A percentile compares a stretch with the other conserved stretches of the same genome.
Evolutionary conservation across 2,888 invertebrate genomes (phyloP).

Genomic region (Lamellibrachia columna): DNA sequence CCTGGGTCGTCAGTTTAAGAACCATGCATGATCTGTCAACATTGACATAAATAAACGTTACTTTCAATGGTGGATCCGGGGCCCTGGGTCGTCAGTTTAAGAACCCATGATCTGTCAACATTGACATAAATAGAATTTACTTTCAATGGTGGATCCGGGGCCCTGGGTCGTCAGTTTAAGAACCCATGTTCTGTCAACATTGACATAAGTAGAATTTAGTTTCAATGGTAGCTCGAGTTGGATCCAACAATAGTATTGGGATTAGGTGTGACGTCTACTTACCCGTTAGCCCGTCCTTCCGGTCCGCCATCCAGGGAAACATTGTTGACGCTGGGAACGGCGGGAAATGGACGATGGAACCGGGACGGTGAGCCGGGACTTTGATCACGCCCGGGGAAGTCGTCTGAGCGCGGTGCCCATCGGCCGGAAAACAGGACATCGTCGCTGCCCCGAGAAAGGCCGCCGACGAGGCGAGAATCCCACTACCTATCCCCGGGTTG

Average conservation of each 20-base stretch:
- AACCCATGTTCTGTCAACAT: no score
- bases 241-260: background rate
- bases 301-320: slow-evolving; percentile 60
- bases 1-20: no score
- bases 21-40: no score
- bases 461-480: slow-evolving; percentile 23
- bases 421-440: slow-evolving; percentile 7
- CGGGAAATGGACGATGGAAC: background rate
- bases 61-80: no score
- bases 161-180: no score
- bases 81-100: no score
- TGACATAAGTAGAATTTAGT: no score
- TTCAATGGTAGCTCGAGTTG: no score
- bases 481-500: background rate
- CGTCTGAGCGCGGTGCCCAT: slow-evolving; percentile 17
- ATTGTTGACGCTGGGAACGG: slow-evolving; percentile 22
- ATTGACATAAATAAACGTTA: no score
- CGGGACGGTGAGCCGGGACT: slow-evolving; percentile 37
- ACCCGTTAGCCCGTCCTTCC: slow-evolving; percentile 60
- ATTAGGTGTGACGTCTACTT: slow-evolving; percentile 34
- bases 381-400: slow-evolving; percentile 38
- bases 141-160: no score
- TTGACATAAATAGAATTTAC: no score
- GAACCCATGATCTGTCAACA: no score
- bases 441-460: slow-evolving; percentile 20